Conservation (phyloP, 1,140 invertebrate genomes). For the Drosophila tristis region DNA sequence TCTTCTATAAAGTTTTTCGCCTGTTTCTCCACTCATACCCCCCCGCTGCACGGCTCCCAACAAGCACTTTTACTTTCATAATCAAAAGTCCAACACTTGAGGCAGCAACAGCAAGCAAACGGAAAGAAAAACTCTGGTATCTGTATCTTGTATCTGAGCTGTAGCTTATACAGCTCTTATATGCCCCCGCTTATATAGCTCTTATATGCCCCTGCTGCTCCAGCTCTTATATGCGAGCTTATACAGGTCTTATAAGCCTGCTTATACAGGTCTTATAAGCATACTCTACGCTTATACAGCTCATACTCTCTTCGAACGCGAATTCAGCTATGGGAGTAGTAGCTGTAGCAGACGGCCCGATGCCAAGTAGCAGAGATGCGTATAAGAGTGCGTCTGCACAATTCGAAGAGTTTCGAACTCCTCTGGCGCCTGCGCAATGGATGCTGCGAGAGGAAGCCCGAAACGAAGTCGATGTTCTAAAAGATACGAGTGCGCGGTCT, state of each 20-base stretch:
- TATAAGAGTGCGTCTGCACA: constrained; percentile 65
- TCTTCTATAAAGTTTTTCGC: constrained; percentile 55
- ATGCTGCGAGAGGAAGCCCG: constrained; percentile 52
- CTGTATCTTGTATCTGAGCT: neutral
- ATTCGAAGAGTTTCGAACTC: constrained; percentile 50
- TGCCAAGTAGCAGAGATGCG: constrained; percentile 15
- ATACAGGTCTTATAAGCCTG: neutral
- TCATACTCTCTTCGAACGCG: constrained; percentile 37
- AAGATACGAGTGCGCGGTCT: constrained; percentile 39
- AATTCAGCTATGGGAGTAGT: constrained; percentile 54
- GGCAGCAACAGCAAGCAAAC: constrained; percentile 25
- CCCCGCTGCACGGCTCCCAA: neutral
- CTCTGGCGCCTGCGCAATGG: constrained; percentile 49
- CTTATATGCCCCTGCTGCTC: neutral
- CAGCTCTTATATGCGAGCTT: constrained; percentile 7
- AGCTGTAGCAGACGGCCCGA: constrained; percentile 1
- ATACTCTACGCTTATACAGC: constrained; percentile 1
- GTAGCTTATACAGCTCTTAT: neutral
- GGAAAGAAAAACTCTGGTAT: constrained; percentile 22
- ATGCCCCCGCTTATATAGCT: neutral
- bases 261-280: constrained; percentile 3
- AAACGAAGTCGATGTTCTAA: constrained; percentile 65
- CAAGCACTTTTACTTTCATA: constrained; percentile 75
- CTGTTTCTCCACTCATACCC: constrained; percentile 40
- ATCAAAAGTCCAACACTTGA: constrained; percentile 65